Evolutionary conservation across 2,113 vertebrate genomes (phyloP).

Genomic region (Hyperopisus bebe): DNA sequence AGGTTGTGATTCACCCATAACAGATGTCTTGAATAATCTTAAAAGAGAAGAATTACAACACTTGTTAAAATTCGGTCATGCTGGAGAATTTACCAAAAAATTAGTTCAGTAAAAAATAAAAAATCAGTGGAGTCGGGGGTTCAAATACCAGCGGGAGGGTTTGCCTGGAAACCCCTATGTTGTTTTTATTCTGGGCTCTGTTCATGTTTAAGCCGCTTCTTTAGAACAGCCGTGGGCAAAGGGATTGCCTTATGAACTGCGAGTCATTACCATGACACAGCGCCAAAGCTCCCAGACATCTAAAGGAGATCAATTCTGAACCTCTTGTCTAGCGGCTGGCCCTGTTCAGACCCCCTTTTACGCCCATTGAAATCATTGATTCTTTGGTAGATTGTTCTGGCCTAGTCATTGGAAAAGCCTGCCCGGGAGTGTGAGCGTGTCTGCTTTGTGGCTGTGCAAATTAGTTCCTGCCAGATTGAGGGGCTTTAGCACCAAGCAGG

Average conservation of each 20-base stretch:
- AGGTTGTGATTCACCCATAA: conserved; percentile 1
- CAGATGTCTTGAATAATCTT: not conserved
- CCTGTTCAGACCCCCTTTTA: conserved; percentile 42
- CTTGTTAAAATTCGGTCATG: not conserved
- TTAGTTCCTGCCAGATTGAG: conserved; percentile 59
- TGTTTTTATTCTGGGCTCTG: conserved; percentile 24
- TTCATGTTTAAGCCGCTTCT: conserved; percentile 26
- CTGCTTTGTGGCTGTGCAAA: conserved; percentile 52
- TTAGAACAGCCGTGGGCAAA: conserved; percentile 53
- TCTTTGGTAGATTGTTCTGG: conserved; percentile 58
- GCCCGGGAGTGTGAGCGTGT: conserved; percentile 27
- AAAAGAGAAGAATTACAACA: not conserved
- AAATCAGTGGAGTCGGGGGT: not conserved
- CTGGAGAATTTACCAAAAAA: not conserved
- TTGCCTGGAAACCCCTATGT: not conserved
- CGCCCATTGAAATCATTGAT: conserved; percentile 50
- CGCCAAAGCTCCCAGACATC: conserved; percentile 47
- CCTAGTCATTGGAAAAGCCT: conserved; percentile 50
- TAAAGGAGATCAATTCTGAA: conserved; percentile 50
- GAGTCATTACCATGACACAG: conserved; percentile 42
- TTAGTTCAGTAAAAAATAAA: not conserved
- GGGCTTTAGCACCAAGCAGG: conserved; percentile 53
- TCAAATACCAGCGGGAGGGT: not conserved
- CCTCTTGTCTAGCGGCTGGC: conserved; percentile 38
- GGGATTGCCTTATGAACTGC: conserved; percentile 38